Evolutionary conservation across 2,113 vertebrate genomes (phyloP).

Genomic region (Cairina moschata): DNA sequence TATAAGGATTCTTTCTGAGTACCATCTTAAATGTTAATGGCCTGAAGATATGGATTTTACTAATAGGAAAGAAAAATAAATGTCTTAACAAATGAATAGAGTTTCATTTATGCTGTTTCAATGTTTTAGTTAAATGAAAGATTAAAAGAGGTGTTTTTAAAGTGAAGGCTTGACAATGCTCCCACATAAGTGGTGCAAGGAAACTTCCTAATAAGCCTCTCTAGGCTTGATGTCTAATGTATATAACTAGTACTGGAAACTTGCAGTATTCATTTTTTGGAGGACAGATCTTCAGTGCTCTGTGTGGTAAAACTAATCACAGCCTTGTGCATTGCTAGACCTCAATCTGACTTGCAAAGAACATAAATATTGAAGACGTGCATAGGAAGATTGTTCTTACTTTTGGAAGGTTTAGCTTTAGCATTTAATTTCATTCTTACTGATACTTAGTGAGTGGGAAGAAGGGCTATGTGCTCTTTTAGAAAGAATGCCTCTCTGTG

Average conservation of each 20-base stretch:
- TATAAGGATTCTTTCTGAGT: background rate
- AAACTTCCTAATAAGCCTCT: background rate
- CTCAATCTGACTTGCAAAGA: background rate
- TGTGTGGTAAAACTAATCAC: background rate
- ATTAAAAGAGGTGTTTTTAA: background rate
- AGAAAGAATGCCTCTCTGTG: background rate
- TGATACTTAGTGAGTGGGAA: background rate
- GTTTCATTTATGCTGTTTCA: background rate
- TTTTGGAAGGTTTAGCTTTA: background rate
- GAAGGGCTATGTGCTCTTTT: background rate
- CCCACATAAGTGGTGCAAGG: background rate
- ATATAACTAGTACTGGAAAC: background rate
- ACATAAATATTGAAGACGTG: fast-evolving
- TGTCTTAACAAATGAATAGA: background rate
- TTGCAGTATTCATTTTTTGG: background rate
- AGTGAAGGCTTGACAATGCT: background rate
- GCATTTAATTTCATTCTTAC: background rate
- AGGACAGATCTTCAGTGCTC: background rate
- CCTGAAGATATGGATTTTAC: background rate
- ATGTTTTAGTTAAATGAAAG: background rate
- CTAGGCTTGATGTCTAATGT: background rate
- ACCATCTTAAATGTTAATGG: background rate
- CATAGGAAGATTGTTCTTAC: background rate
- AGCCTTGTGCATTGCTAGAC: background rate
- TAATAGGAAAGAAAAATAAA: background rate